A percentile compares a stretch with the other conserved stretches of the same genome.
phyloP scores from a whole-genome alignment of 2,888 invertebrate genomes.

The Heliothis peltigera region DNA sequence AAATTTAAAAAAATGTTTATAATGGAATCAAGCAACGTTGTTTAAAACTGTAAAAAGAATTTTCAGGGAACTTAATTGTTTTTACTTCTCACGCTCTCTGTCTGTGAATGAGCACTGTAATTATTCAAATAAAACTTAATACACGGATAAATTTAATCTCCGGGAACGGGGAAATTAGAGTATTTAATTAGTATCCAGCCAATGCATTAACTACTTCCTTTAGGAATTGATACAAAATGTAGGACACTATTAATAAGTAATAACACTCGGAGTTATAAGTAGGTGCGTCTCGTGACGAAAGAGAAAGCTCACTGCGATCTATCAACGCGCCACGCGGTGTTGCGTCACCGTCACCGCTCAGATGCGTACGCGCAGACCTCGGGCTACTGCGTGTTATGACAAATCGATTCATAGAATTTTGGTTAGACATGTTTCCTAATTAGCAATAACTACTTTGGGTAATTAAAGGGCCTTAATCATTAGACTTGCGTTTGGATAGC shows the following conservation, averaged over 20 bases:
- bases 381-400: slow-evolving; percentile 37
- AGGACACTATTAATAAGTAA: slow-evolving; percentile 7
- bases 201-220: neutral
- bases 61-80: no score
- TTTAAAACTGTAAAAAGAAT: no score
- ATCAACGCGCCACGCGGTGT: slow-evolving; percentile 64
- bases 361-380: slow-evolving; percentile 68
- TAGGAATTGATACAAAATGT: neutral
- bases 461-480: no score
- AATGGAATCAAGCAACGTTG: no score
- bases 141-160: no score
- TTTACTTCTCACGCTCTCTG: no score
- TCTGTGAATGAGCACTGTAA: neutral
- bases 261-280: slow-evolving; percentile 17
- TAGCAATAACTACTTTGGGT: neutral
- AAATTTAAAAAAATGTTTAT: no score
- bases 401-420: slow-evolving; percentile 43
- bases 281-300: slow-evolving; percentile 58
- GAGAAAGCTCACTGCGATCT: slow-evolving; percentile 76
- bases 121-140: neutral
- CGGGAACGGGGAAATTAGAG: neutral
- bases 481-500: no score
- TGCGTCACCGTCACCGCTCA: slow-evolving; percentile 52
- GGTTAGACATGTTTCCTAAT: slow-evolving; percentile 13
- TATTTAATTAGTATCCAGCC: neutral